phyloP scores from a whole-genome alignment of 2,797 vertebrate species.

The Adrianichthys oophorus region DNA sequence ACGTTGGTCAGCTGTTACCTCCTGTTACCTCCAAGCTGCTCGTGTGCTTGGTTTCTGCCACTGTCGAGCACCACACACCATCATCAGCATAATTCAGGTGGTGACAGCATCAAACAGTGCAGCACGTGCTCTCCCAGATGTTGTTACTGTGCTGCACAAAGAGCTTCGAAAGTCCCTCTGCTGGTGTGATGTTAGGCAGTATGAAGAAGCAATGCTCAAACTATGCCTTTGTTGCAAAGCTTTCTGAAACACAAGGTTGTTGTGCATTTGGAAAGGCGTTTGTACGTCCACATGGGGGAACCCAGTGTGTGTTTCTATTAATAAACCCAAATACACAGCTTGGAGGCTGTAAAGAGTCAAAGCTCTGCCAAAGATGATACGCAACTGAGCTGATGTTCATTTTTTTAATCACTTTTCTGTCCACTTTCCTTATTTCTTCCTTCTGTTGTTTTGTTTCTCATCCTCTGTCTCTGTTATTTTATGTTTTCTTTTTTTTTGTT shows the following conservation, averaged over 20 bases:
- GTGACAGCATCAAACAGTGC: background rate
- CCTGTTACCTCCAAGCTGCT: background rate
- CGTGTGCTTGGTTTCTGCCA: constrained; percentile 7
- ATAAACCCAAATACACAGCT: constrained; percentile 20
- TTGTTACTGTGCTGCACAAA: background rate
- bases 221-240: background rate
- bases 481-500: background rate
- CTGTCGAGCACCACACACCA: background rate
- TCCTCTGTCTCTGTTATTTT: background rate
- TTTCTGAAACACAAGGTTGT: background rate
- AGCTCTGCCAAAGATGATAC: constrained; percentile 5
- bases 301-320: constrained; percentile 11
- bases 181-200: background rate
- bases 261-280: constrained; percentile 1
- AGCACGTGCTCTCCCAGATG: background rate
- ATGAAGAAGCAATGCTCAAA: background rate
- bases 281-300: constrained; percentile 13
- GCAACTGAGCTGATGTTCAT: constrained; percentile 6
- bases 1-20: constrained; percentile 2
- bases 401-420: background rate
- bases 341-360: constrained; percentile 11
- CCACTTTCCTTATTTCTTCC: background rate
- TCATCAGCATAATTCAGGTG: background rate
- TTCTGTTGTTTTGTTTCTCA: constrained; percentile 3
- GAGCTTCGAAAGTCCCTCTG: background rate